Evolutionary conservation across 2,797 vertebrate species (phyloP).

Genomic region (Pseudotriccus pelzelni): DNA sequence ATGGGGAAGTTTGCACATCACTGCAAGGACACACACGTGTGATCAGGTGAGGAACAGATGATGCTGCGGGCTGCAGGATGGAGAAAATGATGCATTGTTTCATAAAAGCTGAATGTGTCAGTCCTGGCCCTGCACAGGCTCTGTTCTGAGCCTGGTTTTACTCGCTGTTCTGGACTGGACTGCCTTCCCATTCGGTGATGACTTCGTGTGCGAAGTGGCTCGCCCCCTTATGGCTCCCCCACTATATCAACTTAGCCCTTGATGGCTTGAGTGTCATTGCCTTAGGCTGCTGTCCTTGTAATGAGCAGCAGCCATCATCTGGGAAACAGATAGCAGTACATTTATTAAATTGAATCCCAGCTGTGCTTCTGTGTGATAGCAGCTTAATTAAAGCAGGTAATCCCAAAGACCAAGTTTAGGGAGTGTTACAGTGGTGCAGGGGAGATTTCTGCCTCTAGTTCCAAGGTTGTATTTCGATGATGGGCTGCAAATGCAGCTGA

Average conservation of each 20-base stretch:
- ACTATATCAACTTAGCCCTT: background rate
- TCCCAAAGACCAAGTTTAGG: background rate
- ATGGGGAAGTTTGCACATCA: conserved; percentile 88
- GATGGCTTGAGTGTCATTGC: background rate
- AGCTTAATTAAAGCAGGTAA: background rate
- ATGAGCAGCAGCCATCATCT: background rate
- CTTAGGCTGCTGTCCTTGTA: background rate
- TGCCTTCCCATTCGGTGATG: background rate
- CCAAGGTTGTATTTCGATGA: background rate
- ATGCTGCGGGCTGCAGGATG: background rate
- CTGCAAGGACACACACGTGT: conserved; percentile 95
- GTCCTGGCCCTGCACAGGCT: background rate
- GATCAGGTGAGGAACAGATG: conserved; percentile 80
- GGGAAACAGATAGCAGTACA: background rate
- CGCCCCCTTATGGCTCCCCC: background rate
- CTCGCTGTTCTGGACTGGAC: background rate
- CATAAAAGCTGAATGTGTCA: background rate
- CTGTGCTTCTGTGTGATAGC: background rate
- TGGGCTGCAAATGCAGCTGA: background rate
- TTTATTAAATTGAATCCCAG: background rate
- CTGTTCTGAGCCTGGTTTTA: background rate
- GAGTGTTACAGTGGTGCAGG: background rate
- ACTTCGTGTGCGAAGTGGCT: background rate
- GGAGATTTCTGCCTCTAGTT: background rate
- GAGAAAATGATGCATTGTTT: background rate